Evolutionary conservation across 1,140 invertebrate species (phyloP).

Genomic region (Eriosoma lanigerum): DNA sequence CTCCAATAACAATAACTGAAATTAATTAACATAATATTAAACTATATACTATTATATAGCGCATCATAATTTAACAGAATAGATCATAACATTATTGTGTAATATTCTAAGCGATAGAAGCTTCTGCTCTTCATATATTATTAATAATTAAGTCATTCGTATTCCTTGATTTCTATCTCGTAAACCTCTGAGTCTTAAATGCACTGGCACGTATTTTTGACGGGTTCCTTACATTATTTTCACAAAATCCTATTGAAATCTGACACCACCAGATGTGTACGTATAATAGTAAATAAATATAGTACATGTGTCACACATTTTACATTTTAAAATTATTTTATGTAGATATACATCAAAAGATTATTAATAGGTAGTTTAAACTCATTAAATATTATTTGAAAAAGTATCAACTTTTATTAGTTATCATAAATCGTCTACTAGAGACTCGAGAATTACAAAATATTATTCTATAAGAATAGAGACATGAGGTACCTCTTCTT

Average conservation of each 20-base stretch:
- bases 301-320: not conserved
- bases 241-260: slow-evolving; percentile 22
- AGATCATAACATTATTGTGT: not conserved
- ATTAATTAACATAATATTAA: slow-evolving; percentile 28
- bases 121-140: not conserved
- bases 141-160: slow-evolving; percentile 42
- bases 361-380: not conserved
- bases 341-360: no score
- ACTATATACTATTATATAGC: no score
- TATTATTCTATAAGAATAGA: no score
- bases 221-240: not conserved
- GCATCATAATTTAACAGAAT: not conserved
- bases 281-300: not conserved
- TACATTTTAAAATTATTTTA: not conserved
- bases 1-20: slow-evolving; percentile 28
- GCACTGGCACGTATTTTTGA: slow-evolving; percentile 32
- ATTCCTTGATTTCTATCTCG: slow-evolving; percentile 41
- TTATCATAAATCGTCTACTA: not conserved
- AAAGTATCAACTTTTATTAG: not conserved
- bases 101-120: not conserved
- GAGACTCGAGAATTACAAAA: no score
- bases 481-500: no score
- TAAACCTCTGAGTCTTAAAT: slow-evolving; percentile 24
- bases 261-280: not conserved
- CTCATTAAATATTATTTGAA: not conserved